Percentiles rank a stretch among this genome's conserved stretches.
Conservation (phyloP, 2,797 vertebrate species). For the Cuniculus paca region DNA sequence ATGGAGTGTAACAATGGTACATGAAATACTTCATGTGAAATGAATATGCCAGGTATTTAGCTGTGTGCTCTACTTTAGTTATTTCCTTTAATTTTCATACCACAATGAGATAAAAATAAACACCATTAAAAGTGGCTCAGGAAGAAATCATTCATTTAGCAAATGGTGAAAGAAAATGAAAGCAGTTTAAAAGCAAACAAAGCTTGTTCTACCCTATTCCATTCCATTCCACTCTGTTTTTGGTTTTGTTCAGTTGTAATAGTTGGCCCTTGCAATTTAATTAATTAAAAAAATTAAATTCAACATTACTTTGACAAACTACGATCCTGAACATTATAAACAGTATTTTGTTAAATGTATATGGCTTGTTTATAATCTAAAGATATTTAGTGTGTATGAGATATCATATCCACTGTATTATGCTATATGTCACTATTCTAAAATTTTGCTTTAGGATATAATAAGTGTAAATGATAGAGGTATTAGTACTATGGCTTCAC, state of each 20-base stretch:
- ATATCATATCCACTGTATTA: not conserved
- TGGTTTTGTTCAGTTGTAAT: not conserved
- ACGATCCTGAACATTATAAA: not conserved
- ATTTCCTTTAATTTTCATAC: not conserved
- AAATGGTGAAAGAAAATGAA: not conserved
- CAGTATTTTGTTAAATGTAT: not conserved
- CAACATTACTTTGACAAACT: not conserved
- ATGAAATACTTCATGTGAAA: not conserved
- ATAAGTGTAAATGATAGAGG: not conserved
- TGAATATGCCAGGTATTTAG: not conserved
- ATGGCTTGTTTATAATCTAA: not conserved
- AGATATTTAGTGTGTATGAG: not conserved
- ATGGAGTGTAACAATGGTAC: not conserved
- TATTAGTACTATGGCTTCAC: not conserved
- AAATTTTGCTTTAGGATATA: not conserved
- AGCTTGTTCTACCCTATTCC: not conserved
- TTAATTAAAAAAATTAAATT: not conserved
- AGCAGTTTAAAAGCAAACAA: not conserved
- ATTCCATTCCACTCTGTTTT: not conserved
- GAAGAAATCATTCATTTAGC: not conserved
- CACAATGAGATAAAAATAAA: not conserved
- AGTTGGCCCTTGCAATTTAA: not conserved
- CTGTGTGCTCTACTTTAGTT: not conserved
- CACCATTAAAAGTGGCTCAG: not conserved
- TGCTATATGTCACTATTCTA: not conserved